Evolutionary conservation across 2,113 vertebrate species (phyloP), one percentile per base, ranked within the genome.

Genomic region (Laterallus jamaicensis): DNA sequence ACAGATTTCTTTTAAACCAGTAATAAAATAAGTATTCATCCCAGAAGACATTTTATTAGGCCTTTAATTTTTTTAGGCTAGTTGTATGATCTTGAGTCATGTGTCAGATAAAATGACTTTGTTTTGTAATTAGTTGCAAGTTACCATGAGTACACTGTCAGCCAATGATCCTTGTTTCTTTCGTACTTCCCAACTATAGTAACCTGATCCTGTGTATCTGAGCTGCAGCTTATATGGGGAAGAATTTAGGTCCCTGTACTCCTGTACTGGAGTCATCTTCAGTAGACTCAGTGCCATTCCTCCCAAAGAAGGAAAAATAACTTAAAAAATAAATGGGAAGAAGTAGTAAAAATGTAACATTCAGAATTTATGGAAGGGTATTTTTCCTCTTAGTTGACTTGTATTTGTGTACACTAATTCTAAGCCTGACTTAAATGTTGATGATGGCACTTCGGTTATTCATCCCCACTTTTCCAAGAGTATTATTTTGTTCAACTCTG

Each of bases 1-100:
- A 19, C 47, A 73, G 83, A 85, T 80, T 71, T 92, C 86, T 95
- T 93, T 96, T 56, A 80, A 62, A 82, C 9, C 31, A 50, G 11
- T 90, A 88, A 83, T 71, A 92, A 86, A 91, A 52, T 75, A 80
- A 90, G 20, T 82, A 75, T 66, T 86, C 49, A 44, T 81, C 15
- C 37, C 73, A 82, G 83, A 76, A 94, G 31, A 19, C 25, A 49
- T 93, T 91, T 95, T 95, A 92, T 93, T 85, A 66, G 81, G 31
- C 52, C 93, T 62, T 96, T 81, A 92, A 82, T 59, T 91, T 96
- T 47, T 97, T 93, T 73, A 96, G 56, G n/a, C 62, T 63, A 68
- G 15, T 52, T 66, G 19, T 39, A 37, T 19, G 22, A 68, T 92
- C 70, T 91, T 60, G 55, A 71, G n/a, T 62, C 15, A 6, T 15